These are phyloP conservation scores for Hyposmocoma kahamanoa DNA, from an alignment of 1,140 invertebrate genomes.

Conservation along the genomic window DNA sequence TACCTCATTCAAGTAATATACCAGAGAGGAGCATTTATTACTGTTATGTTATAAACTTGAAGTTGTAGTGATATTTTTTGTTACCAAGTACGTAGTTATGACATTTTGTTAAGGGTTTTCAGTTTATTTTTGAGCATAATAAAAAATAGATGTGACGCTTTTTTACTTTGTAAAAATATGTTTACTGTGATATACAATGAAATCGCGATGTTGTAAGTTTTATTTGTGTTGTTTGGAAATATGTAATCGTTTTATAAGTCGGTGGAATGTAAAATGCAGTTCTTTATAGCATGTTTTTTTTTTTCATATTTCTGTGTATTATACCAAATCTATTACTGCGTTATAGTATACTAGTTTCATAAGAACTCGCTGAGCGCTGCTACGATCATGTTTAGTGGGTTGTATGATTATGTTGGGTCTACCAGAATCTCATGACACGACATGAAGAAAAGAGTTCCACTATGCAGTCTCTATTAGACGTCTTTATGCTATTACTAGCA, in stretches of 20 bases:
- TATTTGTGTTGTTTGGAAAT: conserved; percentile 2
- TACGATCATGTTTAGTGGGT: not conserved
- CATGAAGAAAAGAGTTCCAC: too few species aligned
- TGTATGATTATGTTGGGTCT: too few species aligned
- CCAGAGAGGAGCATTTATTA: conserved; percentile 53
- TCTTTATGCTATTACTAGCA: too few species aligned
- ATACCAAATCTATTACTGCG: conserved; percentile 13
- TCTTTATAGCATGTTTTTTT: not conserved
- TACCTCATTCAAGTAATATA: conserved; percentile 57
- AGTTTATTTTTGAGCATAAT: conserved; percentile 20
- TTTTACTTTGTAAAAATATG: conserved; percentile 16
- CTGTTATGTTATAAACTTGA: conserved; percentile 31
- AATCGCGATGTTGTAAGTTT: conserved; percentile 33
- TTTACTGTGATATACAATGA: conserved; percentile 36
- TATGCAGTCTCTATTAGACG: too few species aligned
- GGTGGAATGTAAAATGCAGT: not conserved
- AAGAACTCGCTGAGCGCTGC: not conserved
- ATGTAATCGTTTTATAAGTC: conserved; percentile 13
- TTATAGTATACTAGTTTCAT: conserved; percentile 10
- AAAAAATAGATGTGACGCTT: conserved; percentile 1
- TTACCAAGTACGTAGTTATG: conserved; percentile 53
- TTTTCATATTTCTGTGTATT: conserved; percentile 5
- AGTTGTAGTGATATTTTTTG: conserved; percentile 60
- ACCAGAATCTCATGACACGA: too few species aligned
- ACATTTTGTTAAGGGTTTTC: conserved; percentile 29